Percentiles rank a stretch among this genome's conserved stretches.
Conservation (phyloP, 2,113 vertebrate species). For the Collichthys lucidus region DNA sequence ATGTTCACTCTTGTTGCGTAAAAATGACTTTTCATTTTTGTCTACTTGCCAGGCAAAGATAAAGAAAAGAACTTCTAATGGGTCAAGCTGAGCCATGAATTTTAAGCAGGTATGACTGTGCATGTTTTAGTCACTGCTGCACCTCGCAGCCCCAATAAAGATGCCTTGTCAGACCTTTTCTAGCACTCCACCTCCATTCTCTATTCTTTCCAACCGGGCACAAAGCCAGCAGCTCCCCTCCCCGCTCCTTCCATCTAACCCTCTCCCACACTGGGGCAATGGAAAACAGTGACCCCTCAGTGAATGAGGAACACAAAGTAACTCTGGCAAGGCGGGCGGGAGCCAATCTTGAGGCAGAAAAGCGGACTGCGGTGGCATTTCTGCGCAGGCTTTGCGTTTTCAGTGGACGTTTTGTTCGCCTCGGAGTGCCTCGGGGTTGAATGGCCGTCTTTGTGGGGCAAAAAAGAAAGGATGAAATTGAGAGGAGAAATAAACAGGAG, state of each 20-base stretch:
- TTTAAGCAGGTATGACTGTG: constrained; percentile 60
- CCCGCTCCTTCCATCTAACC: constrained; percentile 32
- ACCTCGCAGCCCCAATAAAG: constrained; percentile 33
- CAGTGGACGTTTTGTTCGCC: constrained; percentile 66
- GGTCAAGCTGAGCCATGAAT: constrained; percentile 27
- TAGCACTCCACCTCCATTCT: constrained; percentile 53
- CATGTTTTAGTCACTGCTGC: constrained; percentile 49
- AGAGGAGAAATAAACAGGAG: constrained; percentile 54
- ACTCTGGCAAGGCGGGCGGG: constrained; percentile 37
- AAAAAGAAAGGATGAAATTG: constrained; percentile 68
- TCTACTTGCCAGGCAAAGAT: neutral
- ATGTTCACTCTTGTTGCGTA: neutral
- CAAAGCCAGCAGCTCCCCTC: constrained; percentile 55
- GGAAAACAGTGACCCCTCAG: constrained; percentile 76
- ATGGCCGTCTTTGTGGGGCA: constrained; percentile 71
- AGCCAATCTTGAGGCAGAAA: constrained; percentile 53
- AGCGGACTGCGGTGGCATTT: constrained; percentile 63
- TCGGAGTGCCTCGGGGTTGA: constrained; percentile 56
- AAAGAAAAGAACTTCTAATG: neutral
- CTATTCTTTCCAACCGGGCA: constrained; percentile 45
- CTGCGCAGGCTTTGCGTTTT: constrained; percentile 57
- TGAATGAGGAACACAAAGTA: constrained; percentile 39
- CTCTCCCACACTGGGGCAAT: constrained; percentile 58
- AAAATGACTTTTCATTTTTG: neutral
- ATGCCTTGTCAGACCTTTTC: constrained; percentile 65